These are phyloP conservation scores for Diprion similis DNA, from an alignment of 1,140 invertebrate genomes.

Conservation along the genomic window DNA sequence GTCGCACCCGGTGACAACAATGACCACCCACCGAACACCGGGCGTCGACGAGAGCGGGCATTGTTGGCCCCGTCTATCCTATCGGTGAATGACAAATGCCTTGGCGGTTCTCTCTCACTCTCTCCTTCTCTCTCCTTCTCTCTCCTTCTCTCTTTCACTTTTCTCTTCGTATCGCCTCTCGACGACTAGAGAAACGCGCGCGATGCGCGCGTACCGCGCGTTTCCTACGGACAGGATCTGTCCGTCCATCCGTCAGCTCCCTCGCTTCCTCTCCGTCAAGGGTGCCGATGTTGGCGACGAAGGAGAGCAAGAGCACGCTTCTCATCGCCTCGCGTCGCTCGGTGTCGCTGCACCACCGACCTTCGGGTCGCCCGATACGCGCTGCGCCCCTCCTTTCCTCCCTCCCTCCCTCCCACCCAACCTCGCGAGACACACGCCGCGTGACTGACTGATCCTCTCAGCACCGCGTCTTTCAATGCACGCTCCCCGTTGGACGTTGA, in stretches of 20 bases:
- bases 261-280: not conserved
- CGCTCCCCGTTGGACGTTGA: slow-evolving; percentile 39
- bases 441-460: slow-evolving; percentile 55
- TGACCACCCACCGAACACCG: slow-evolving; percentile 43
- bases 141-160: slow-evolving; percentile 28
- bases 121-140: slow-evolving; percentile 24
- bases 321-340: slow-evolving; percentile 7
- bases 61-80: not conserved
- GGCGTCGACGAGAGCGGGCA: slow-evolving; percentile 7
- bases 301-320: slow-evolving; percentile 4
- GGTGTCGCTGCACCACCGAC: not conserved
- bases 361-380: not conserved
- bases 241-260: slow-evolving; percentile 22
- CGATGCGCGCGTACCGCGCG: not conserved
- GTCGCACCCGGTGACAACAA: slow-evolving; percentile 27
- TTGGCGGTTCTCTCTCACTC: slow-evolving; percentile 17
- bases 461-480: slow-evolving; percentile 49
- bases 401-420: not conserved
- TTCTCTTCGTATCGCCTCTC: not conserved
- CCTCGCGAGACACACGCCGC: slow-evolving; percentile 28
- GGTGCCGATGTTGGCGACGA: not conserved
- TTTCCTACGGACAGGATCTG: slow-evolving; percentile 27
- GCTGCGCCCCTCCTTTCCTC: not conserved
- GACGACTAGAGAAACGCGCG: not conserved
- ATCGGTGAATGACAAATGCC: slow-evolving; percentile 44